Evolutionary conservation across 1,140 invertebrate species (phyloP), one percentile per base, ranked within the genome.

Genomic region (Batillaria attramentaria): DNA sequence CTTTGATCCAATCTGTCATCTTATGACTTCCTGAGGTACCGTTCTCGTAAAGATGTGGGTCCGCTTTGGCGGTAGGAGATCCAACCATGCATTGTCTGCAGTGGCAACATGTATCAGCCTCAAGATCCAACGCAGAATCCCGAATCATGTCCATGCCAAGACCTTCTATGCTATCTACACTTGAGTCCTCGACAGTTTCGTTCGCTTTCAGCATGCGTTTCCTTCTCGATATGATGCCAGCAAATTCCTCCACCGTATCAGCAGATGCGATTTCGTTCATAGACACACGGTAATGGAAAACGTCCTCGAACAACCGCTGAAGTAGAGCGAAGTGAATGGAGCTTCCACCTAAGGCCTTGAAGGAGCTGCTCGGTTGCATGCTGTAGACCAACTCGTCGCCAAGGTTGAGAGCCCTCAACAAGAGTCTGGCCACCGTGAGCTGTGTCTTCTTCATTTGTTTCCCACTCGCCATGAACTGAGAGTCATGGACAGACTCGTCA

Each of bases 241-340:
- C 76, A 83, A 86, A 84, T 42, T 82, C 83, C 65, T 86, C 81
- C 28, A 86, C 81, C 24, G 85, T 86, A 76, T 84, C 83, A 41
- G 83, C 83, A 31, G 82, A 79, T 3, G 83, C 83, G 46, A 86
- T 66, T 54, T 86, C 85, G n/a, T 79, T 84, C 46, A 86, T 84
- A 1, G 85, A 86, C 18, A 86, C 33, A 33, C 69, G 39, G 6
- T 83, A 8, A 18, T 72, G 69, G 16, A 86, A 65, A 18, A 74
- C 69, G 31, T 86, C 82, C 77, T 86, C 83, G 35, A 86, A 37
- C 2, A 62, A 4, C 39, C 85, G 72, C 50, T 84, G 81, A 18
- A 86, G 74, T 42, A 86, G 78, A 3, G 84, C 83, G 18, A 86
- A 35, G 54, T 86, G 85, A 6, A 86, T 72, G 18, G 85, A 86